A percentile compares a stretch with the other conserved stretches of the same genome.
Conservation (phyloP, 2,888 invertebrate genomes). For the Capitulum mitella region DNA sequence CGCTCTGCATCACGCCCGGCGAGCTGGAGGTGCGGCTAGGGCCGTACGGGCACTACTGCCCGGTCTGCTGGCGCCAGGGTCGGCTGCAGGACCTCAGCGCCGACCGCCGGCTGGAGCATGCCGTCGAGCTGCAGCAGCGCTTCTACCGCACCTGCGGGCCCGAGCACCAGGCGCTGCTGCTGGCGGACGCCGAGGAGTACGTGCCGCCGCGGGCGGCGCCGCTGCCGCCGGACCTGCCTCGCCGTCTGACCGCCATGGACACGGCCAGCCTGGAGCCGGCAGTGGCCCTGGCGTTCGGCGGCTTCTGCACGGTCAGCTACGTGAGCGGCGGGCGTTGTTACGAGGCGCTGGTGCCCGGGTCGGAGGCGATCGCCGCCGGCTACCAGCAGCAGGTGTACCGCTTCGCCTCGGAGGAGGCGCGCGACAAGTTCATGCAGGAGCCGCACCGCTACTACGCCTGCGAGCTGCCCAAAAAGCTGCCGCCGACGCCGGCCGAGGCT, state of each 20-base stretch:
- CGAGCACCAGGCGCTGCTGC: background rate
- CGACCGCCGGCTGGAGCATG: background rate
- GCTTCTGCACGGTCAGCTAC: background rate
- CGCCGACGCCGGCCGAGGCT: background rate
- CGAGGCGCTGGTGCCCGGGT: background rate
- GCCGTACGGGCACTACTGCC: background rate
- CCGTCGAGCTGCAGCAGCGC: background rate
- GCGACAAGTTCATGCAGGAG: background rate
- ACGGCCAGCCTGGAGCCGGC: background rate
- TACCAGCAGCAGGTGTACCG: background rate
- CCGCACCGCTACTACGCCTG: background rate
- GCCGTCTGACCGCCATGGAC: background rate
- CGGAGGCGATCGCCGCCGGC: background rate
- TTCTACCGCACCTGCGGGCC: slow-evolving; percentile 14
- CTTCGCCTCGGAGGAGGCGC: background rate
- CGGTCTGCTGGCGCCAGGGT: background rate
- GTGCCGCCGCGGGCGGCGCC: slow-evolving; percentile 9
- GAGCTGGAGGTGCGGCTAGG: background rate
- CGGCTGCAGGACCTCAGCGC: background rate
- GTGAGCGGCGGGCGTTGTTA: background rate
- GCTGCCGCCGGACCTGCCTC: slow-evolving; percentile 7
- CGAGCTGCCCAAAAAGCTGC: background rate
- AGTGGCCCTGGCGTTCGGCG: background rate
- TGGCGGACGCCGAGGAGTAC: background rate
- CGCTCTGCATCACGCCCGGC: background rate